These are phyloP conservation scores for Berghia stephanieae DNA, from an alignment of 1,140 invertebrate genomes.

Conservation along the genomic window DNA sequence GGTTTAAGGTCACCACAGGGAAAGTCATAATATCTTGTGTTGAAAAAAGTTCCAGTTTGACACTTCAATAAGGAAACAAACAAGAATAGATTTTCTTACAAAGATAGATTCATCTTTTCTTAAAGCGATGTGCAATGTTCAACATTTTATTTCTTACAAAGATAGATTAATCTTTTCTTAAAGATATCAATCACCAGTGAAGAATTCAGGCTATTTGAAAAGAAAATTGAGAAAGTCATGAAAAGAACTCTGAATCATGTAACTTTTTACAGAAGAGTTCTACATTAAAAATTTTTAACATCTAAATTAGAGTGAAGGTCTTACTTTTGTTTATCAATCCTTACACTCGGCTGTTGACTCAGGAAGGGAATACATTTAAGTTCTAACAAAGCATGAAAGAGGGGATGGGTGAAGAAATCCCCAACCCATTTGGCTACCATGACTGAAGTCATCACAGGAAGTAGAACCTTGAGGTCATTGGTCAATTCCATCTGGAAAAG, in stretches of 20 bases:
- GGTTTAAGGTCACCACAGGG: conserved; percentile 58
- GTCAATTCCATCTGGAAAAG: conserved; percentile 67
- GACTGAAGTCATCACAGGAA: conserved; percentile 68
- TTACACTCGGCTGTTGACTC: conserved; percentile 62
- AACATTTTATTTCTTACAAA: too few species aligned
- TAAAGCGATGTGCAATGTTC: too few species aligned
- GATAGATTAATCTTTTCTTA: too few species aligned
- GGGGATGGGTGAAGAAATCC: conserved; percentile 67
- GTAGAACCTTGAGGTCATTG: conserved; percentile 68
- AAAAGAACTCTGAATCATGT: too few species aligned
- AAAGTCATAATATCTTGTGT: conserved; percentile 63
- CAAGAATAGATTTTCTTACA: too few species aligned
- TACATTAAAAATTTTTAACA: not conserved
- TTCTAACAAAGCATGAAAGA: conserved; percentile 67
- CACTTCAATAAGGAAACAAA: conserved; percentile 49
- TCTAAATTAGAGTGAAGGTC: not conserved
- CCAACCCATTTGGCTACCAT: conserved; percentile 69
- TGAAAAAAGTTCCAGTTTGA: conserved; percentile 66
- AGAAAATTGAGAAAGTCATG: too few species aligned
- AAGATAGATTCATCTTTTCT: too few species aligned
- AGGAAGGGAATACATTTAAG: conserved; percentile 69
- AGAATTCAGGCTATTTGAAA: too few species aligned
- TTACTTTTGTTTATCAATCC: conserved; percentile 61
- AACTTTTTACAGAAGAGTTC: not conserved
- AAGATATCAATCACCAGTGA: too few species aligned